A percentile compares a stretch with the other conserved stretches of the same genome.
Conservation (phyloP, 2,797 vertebrate genomes). For the Chiloscyllium punctatum region DNA sequence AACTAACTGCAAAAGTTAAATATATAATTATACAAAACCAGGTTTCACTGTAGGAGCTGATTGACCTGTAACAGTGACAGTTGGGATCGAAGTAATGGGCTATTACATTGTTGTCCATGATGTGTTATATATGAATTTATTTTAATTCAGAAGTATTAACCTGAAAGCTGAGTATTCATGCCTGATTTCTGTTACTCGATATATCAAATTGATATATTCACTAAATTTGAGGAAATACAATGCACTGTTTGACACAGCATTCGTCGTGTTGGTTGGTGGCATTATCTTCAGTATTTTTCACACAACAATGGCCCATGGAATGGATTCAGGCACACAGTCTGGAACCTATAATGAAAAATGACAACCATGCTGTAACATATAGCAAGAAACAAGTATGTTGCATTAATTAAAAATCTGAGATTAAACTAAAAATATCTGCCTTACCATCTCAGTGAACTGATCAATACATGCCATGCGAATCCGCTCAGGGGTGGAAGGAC, state of each 20-base stretch:
- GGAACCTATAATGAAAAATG: background rate
- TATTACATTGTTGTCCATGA: background rate
- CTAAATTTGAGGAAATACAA: background rate
- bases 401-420: background rate
- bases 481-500: slow-evolving; percentile 46
- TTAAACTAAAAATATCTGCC: background rate
- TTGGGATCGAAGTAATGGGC: background rate
- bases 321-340: background rate
- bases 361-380: background rate
- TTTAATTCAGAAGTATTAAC: background rate
- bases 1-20: too few relatives aligned
- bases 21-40: too few relatives aligned
- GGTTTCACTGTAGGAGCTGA: too few relatives aligned
- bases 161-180: background rate
- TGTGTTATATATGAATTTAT: background rate
- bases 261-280: background rate
- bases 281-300: background rate
- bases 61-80: too few relatives aligned
- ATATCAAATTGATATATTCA: background rate
- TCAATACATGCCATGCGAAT: slow-evolving; percentile 47
- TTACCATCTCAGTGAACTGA: slow-evolving; percentile 48
- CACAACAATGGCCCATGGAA: background rate
- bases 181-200: background rate
- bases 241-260: background rate
- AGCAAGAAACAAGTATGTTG: background rate